Evolutionary conservation across 2,797 vertebrate genomes (phyloP).

Genomic region (Eulemur rubriventer): DNA sequence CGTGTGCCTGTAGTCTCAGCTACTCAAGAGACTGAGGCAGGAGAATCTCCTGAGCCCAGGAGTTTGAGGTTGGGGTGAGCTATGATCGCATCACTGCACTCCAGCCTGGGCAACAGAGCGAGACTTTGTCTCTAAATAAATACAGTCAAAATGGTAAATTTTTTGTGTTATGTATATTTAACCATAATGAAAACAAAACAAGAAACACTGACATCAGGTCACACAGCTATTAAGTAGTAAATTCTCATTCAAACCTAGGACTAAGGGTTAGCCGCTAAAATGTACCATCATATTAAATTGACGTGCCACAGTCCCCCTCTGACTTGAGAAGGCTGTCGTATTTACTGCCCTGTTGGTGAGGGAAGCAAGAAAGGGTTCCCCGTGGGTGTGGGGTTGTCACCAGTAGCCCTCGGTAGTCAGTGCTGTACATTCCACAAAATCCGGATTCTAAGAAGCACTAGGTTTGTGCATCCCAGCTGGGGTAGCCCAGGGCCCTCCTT

Average conservation of each 20-base stretch:
- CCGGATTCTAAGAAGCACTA: not conserved
- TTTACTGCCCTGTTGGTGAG: not conserved
- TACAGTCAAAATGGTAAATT: not conserved
- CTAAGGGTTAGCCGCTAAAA: not conserved
- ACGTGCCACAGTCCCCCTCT: not conserved
- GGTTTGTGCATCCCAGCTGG: not conserved
- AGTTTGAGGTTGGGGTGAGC: not conserved
- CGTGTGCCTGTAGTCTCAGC: fast-evolving
- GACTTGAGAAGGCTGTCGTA: not conserved
- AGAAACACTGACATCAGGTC: not conserved
- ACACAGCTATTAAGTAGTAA: not conserved
- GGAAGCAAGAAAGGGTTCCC: not conserved
- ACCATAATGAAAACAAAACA: not conserved
- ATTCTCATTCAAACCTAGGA: not conserved
- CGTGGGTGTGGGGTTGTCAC: not conserved
- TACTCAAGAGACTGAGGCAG: not conserved
- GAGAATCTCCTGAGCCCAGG: not conserved
- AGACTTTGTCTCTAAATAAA: not conserved
- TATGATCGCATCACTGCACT: not conserved
- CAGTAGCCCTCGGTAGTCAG: no score
- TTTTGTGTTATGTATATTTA: not conserved
- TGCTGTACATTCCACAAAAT: not conserved
- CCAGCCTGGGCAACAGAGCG: not conserved
- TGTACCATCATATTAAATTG: not conserved
- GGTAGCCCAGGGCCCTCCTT: not conserved